Conservation (phyloP, 2,797 vertebrate species). For the Protonibea diacanthus region DNA sequence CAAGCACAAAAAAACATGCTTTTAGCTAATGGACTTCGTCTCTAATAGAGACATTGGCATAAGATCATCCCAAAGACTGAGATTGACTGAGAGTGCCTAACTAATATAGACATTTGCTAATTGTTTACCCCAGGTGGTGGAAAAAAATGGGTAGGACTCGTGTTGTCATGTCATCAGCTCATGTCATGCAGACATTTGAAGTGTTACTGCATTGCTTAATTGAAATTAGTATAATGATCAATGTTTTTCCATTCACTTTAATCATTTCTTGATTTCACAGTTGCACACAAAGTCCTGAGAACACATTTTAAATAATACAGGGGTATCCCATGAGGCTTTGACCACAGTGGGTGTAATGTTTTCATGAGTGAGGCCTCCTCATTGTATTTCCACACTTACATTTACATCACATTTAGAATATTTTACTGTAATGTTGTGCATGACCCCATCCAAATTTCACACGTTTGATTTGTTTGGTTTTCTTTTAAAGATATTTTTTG, state of each 20-base stretch:
- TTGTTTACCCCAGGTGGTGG: conserved; percentile 36
- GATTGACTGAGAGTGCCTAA: conserved; percentile 13
- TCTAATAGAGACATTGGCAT: conserved; percentile 62
- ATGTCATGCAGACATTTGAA: conserved; percentile 22
- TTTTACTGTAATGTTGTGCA: not conserved
- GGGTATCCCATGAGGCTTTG: not conserved
- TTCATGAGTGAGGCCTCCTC: too few relatives aligned
- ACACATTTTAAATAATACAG: not conserved
- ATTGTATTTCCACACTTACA: not conserved
- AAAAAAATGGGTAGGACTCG: conserved; percentile 10
- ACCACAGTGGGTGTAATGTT: not conserved
- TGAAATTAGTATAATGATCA: conserved; percentile 25
- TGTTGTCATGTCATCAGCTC: conserved; percentile 38
- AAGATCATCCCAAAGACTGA: conserved; percentile 54
- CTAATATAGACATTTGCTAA: conserved; percentile 38
- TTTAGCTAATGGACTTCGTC: conserved; percentile 90
- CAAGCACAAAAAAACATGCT: conserved; percentile 81
- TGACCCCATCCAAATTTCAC: not conserved
- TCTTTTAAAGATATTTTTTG: not conserved
- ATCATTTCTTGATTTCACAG: not conserved
- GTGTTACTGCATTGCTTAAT: conserved; percentile 25
- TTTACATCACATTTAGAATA: not conserved
- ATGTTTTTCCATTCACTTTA: conserved; percentile 1
- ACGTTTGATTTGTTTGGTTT: not conserved
- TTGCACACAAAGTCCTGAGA: not conserved